Evolutionary conservation across 2,888 invertebrate genomes (phyloP), one percentile per base, ranked within the genome.

Genomic region (Ennomos fuscantarius): DNA sequence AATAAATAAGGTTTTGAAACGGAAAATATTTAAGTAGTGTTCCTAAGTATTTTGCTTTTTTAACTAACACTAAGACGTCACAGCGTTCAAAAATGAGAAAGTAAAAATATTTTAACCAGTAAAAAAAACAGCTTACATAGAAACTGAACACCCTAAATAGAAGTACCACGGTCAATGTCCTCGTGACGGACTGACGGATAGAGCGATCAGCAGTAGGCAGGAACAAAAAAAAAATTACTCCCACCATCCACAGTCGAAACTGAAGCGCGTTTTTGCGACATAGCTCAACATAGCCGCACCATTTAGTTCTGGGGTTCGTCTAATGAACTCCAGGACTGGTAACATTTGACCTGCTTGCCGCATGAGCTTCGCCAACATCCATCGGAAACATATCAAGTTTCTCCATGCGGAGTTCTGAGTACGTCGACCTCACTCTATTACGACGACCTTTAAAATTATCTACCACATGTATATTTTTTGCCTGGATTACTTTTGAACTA

Each of bases 111-210:
- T 45, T 43, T 37, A 37, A 51, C 50, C 34, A 40, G 15, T 8
- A 31, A 63, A 62, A 59, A 57, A 13, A 45, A 44, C 12, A 62
- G 50, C 64, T 62, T 51, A 71, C 69, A 75, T 75, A 73, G 78
- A 78, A 82, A 79, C 73, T 69, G 73, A 83, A 80, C 78, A 83
- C 79, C 82, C 80, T 76, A 81, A 87, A 86, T 84, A 89, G 80
- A 79, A 76, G 73, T 78, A 70, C 70, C 79, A 84, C 84, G 90
- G 91, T 92, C 91, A 90, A 89, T 71, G 92, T 81, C 87, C 91
- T 74, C 79, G 78, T 77, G 83, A 78, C 81, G 81, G 82, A 76
- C 81, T 72, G 82, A 69, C 78, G 79, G 80, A 79, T 81, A 79
- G 73, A 81, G 76, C 78, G 84, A 85, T 87, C 85, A 81, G 82